Conservation (phyloP, 2,888 invertebrate genomes). For the Chaetoderma sp. region DNA sequence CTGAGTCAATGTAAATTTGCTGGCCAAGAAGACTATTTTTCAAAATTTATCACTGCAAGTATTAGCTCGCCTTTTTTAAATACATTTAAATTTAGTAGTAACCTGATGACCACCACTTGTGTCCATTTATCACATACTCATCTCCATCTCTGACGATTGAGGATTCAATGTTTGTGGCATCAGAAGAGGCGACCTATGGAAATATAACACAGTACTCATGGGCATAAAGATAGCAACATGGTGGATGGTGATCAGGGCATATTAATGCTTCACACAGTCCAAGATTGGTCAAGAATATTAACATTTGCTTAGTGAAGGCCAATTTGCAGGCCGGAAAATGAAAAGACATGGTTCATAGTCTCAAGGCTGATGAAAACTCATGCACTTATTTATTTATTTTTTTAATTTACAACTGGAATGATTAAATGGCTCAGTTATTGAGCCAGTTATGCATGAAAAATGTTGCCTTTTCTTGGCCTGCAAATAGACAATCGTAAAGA, state of each 20-base stretch:
- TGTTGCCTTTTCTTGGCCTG: too few species aligned
- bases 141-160: constrained; percentile 68
- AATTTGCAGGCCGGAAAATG: neutral
- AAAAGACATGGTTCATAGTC: neutral
- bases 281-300: neutral
- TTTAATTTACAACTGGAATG: too few species aligned
- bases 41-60: too few species aligned
- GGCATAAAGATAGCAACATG: neutral
- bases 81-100: constrained; percentile 2
- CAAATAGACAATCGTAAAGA: too few species aligned
- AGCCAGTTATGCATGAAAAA: too few species aligned
- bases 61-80: too few species aligned
- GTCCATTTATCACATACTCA: constrained; percentile 70
- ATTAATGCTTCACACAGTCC: neutral
- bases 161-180: constrained; percentile 71
- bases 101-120: constrained; percentile 72
- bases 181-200: constrained; percentile 69
- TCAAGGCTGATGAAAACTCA: too few species aligned
- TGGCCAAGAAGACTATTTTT: too few species aligned
- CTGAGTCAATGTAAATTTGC: too few species aligned
- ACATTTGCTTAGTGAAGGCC: neutral
- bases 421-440: too few species aligned
- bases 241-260: neutral
- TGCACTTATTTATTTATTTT: too few species aligned
- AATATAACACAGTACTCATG: too few species aligned